Conservation (phyloP, 2,888 invertebrate genomes). For the Zele albiditarsus region DNA sequence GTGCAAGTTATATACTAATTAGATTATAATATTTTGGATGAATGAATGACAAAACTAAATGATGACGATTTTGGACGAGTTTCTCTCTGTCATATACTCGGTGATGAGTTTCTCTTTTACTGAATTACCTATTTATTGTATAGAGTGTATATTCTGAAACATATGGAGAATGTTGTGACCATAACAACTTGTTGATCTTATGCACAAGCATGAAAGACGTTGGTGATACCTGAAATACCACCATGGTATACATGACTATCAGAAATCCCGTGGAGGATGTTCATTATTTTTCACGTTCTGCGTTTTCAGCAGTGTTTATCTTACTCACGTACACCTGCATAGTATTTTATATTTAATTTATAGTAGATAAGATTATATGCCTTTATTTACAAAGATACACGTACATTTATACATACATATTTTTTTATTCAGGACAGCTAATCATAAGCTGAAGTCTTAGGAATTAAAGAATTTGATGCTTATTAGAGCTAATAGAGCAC, state of each 20-base stretch:
- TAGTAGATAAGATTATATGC: constrained; percentile 59
- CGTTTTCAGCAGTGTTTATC: background rate
- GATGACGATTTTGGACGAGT: background rate
- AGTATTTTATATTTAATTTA: constrained; percentile 40
- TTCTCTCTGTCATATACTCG: background rate
- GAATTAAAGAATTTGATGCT: constrained; percentile 36
- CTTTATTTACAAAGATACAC: constrained; percentile 64
- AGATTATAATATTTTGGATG: no score
- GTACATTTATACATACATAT: constrained; percentile 60
- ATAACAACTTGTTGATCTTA: constrained; percentile 34
- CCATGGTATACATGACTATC: background rate
- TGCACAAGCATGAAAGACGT: background rate
- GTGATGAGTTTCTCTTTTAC: no score
- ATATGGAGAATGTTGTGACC: constrained; percentile 3
- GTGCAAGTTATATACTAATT: no score
- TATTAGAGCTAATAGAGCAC: constrained; percentile 42
- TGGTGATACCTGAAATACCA: background rate
- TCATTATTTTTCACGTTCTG: background rate
- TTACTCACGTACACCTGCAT: constrained; percentile 25
- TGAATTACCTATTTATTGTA: background rate
- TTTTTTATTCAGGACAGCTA: constrained; percentile 56
- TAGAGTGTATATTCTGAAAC: background rate
- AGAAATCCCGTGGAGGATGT: constrained; percentile 7
- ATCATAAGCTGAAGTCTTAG: constrained; percentile 49
- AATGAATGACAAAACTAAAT: no score